These are phyloP conservation scores for Sericinus montela DNA, from an alignment of 2,888 invertebrate genomes.

Conservation along the genomic window DNA sequence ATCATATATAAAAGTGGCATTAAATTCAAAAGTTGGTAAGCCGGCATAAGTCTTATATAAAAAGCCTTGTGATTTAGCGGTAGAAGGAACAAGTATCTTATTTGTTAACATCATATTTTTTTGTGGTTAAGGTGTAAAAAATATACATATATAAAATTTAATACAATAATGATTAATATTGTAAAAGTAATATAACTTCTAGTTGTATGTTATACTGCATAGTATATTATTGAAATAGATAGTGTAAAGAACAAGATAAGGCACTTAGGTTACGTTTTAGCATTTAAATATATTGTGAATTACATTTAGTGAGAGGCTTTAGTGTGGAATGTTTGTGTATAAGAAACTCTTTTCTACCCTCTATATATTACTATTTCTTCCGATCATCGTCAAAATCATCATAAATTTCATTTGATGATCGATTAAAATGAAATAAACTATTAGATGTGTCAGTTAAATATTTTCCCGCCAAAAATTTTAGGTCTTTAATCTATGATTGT, in stretches of 20 bases:
- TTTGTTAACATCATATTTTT: conserved; percentile 27
- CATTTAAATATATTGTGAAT: conserved; percentile 50
- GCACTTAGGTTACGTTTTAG: conserved; percentile 52
- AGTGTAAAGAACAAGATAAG: conserved; percentile 47
- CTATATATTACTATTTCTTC: neutral
- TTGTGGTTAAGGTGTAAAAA: conserved; percentile 40
- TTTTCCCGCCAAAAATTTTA: too few species aligned
- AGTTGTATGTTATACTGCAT: conserved; percentile 31
- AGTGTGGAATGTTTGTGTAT: conserved; percentile 30
- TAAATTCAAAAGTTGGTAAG: neutral
- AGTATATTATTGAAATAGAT: conserved; percentile 32
- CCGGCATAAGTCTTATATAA: conserved; percentile 4
- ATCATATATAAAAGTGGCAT: neutral
- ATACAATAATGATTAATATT: conserved; percentile 35
- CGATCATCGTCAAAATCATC: conserved; percentile 3
- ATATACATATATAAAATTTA: conserved; percentile 24
- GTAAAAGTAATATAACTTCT: conserved; percentile 41
- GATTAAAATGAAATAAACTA: neutral
- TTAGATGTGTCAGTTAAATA: neutral
- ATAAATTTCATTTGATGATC: too few species aligned
- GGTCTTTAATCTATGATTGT: too few species aligned
- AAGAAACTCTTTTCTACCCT: conserved; percentile 27
- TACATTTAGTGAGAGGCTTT: conserved; percentile 60
- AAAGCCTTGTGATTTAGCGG: conserved; percentile 38
- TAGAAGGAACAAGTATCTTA: conserved; percentile 28